These are phyloP conservation scores for Ondatra zibethicus DNA, from an alignment of 2,113 vertebrate species.

Conservation along the genomic window DNA sequence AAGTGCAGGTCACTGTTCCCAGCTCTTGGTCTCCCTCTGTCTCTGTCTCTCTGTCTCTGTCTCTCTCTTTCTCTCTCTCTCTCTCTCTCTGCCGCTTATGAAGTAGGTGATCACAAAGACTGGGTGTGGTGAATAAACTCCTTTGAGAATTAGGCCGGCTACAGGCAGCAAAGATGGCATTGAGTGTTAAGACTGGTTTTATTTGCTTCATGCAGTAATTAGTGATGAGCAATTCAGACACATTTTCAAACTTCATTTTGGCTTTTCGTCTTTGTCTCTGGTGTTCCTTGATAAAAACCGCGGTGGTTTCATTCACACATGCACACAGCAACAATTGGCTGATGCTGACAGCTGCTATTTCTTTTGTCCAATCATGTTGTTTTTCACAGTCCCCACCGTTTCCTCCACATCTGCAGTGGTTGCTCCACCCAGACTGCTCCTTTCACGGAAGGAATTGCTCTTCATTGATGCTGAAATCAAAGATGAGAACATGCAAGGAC, in stretches of 20 bases:
- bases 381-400: background rate
- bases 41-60: too few relatives aligned
- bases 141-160: background rate
- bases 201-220: background rate
- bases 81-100: background rate
- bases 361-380: background rate
- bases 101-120: background rate
- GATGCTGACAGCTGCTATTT: background rate
- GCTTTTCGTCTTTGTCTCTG: background rate
- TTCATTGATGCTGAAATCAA: background rate
- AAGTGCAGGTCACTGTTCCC: background rate
- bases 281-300: background rate
- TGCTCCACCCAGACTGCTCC: background rate
- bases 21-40: background rate
- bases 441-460: background rate
- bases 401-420: background rate
- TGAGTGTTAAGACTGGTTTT: background rate
- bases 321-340: too few relatives aligned
- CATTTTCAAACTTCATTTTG: background rate
- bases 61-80: background rate
- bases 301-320: background rate
- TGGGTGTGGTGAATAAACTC: fast-evolving
- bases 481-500: background rate
- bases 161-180: background rate
- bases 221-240: background rate